Evolutionary conservation across 2,888 invertebrate genomes (phyloP), one percentile per base, ranked within the genome.

Genomic region (Therioaphis trifolii): DNA sequence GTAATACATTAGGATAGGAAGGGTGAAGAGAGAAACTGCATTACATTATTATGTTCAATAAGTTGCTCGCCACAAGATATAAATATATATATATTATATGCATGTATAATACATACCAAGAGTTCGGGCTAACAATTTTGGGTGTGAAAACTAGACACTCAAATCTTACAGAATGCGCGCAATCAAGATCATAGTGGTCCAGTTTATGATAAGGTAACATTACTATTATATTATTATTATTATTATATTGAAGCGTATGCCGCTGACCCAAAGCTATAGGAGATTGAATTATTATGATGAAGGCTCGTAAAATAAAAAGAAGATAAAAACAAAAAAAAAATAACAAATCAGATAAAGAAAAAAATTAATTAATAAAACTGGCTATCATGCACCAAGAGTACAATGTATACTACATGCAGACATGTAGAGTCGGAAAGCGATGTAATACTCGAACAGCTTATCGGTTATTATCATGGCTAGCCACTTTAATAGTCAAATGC

Each of bases 351-450:
- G 74, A 74, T 74, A 74, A 74, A 55, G 74, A 74, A 55, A 55
- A 61, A 74, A 74, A 74, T 74, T 74, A 74, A 74, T 74, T 74
- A 74, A 55, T 55, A 74, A 74, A 74, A 74, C 74, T 55, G 74
- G 74, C 74, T 55, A 40, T 55, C 35, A 15, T 21, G 55, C 55
- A 74, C 15, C 21, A 12, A 27, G 29, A 29, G 72, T 52, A 72
- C 72, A 29, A 71, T 72, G 14, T 46, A 69, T 40, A 43, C 5
- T 43, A 43, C n/a, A 43, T 46, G 24, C 12, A 40, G 40, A 4
- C 43, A 9, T 21, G 24, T 68, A 52, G 18, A 29, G 49, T 52
- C 29, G n/a, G 72, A 29, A 52, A 29, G n/a, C 29, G n/a, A 12
- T 21, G 27, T 71, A 49, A 27, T n/a, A 46, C 1, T 12, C 4